Conservation (phyloP, 2,797 vertebrate genomes). For the Oryzias dopingdopingensis region DNA sequence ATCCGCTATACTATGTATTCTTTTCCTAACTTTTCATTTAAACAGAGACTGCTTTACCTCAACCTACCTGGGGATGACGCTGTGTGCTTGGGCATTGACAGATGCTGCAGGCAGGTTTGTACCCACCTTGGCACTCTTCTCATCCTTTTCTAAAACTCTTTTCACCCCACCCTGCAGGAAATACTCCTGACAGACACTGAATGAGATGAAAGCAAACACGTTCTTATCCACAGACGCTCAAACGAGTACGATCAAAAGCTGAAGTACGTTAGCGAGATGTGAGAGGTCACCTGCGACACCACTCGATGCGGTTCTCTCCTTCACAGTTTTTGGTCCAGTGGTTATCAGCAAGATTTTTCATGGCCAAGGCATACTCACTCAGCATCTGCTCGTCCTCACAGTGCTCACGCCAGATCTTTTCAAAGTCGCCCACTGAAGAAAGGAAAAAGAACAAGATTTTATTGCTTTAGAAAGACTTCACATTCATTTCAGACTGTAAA, state of each 20-base stretch:
- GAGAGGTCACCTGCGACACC: constrained; percentile 89
- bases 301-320: constrained; percentile 96
- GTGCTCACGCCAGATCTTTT: constrained; percentile 98
- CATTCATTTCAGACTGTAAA: not conserved
- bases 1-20: too few relatives aligned
- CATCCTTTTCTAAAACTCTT: constrained; percentile 93
- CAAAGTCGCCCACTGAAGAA: constrained; percentile 92
- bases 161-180: constrained; percentile 94
- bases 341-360: constrained; percentile 98
- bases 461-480: not conserved
- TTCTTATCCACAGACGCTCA: not conserved
- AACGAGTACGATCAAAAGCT: not conserved
- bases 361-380: constrained; percentile 95
- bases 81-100: constrained; percentile 64
- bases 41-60: not conserved
- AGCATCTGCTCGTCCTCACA: constrained; percentile 96
- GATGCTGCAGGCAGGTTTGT: constrained; percentile 70
- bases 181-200: constrained; percentile 94
- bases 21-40: not conserved
- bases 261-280: not conserved
- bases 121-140: constrained; percentile 83
- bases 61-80: constrained; percentile 60
- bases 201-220: constrained; percentile 1
- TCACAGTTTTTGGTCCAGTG: constrained; percentile 95
- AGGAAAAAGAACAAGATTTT: not conserved